These are phyloP conservation scores for Pseudococcus longispinus DNA, from an alignment of 2,888 invertebrate genomes.

Conservation along the genomic window DNA sequence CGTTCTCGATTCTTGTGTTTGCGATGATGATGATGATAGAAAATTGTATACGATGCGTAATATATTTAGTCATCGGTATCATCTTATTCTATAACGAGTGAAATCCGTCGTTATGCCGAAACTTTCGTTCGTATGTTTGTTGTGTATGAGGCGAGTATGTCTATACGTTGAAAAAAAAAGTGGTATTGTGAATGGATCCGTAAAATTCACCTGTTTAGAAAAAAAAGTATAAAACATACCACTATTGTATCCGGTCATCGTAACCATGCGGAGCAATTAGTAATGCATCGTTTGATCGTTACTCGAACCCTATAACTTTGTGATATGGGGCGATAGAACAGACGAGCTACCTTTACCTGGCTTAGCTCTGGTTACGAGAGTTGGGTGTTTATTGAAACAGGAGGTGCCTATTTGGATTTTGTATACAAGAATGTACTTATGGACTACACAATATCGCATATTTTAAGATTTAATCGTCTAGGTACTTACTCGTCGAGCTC, in stretches of 20 bases:
- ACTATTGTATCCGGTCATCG: conserved; percentile 38
- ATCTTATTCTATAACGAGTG: not conserved
- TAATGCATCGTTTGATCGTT: conserved; percentile 39
- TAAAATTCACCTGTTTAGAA: conserved; percentile 25
- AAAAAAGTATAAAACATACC: not conserved
- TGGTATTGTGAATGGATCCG: not conserved
- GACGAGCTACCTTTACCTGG: not conserved
- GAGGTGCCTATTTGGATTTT: not conserved
- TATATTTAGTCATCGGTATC: conserved; percentile 16
- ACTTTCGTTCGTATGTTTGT: not conserved
- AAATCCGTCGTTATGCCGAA: not conserved
- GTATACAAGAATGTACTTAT: not conserved
- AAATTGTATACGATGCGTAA: not conserved
- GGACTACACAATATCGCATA: no score
- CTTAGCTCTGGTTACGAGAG: not conserved
- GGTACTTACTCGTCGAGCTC: not conserved
- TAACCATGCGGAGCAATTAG: conserved; percentile 34
- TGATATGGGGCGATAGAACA: not conserved
- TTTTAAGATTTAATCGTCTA: not conserved
- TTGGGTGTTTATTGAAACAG: not conserved
- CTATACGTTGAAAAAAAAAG: not conserved
- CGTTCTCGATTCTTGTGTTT: not conserved
- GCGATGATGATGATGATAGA: not conserved
- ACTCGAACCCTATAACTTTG: not conserved
- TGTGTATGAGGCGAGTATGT: not conserved